Percentiles rank a stretch among this genome's conserved stretches.
Evolutionary conservation across 2,797 vertebrate genomes (phyloP).

Genomic region (Tokudaia muenninki): DNA sequence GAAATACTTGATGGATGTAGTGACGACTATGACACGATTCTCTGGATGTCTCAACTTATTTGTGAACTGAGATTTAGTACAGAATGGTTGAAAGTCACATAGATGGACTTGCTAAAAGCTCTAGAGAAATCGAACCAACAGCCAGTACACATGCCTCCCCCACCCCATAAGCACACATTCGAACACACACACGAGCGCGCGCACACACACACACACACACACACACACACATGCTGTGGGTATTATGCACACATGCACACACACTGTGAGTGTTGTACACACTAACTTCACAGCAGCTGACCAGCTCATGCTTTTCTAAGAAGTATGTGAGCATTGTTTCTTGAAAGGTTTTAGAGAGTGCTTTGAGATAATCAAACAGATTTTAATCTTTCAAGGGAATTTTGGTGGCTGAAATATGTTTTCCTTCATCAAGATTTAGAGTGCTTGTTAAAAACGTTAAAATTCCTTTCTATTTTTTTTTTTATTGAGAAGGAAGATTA

Average conservation of each 20-base stretch:
- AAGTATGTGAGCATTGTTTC: not conserved
- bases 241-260: too few species aligned
- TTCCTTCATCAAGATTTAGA: slow-evolving; percentile 58
- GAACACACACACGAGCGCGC: not conserved
- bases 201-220: not conserved
- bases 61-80: not conserved
- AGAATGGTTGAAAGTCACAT: not conserved
- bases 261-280: not conserved
- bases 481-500: slow-evolving; percentile 46
- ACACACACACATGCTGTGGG: not conserved
- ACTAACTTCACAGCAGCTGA: not conserved
- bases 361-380: slow-evolving; percentile 32
- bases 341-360: slow-evolving; percentile 12
- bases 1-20: not conserved
- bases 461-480: slow-evolving; percentile 46
- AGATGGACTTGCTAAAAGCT: not conserved
- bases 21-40: not conserved
- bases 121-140: not conserved
- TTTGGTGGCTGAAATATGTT: slow-evolving; percentile 58
- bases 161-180: not conserved
- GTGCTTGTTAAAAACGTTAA: slow-evolving; percentile 60
- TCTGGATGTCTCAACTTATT: not conserved
- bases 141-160: not conserved
- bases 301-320: slow-evolving; percentile 53
- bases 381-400: slow-evolving; percentile 61